Conservation (phyloP, 2,113 vertebrate species). For the Festucalex cinctus region DNA sequence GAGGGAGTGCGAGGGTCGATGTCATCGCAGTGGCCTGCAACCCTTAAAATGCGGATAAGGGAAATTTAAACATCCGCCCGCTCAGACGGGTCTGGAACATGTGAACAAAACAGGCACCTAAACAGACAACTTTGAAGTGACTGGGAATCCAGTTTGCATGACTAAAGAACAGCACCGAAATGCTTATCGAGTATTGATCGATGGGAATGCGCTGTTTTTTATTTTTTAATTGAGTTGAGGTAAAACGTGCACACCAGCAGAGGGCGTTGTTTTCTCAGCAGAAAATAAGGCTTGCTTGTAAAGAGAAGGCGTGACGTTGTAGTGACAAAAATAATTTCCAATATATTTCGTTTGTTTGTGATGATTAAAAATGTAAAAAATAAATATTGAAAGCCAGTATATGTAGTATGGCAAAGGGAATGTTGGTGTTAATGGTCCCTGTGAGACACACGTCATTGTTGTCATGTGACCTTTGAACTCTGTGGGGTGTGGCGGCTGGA, state of each 20-base stretch:
- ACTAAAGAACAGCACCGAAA: neutral
- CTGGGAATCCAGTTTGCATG: neutral
- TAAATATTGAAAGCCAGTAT: neutral
- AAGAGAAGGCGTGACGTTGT: neutral
- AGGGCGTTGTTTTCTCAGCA: conserved; percentile 50
- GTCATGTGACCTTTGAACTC: conserved; percentile 37
- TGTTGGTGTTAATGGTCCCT: neutral
- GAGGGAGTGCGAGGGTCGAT: neutral
- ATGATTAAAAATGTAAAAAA: neutral
- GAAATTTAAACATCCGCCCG: conserved; percentile 53
- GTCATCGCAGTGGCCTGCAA: conserved; percentile 11
- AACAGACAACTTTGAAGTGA: neutral
- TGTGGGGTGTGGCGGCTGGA: conserved; percentile 45
- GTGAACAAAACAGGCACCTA: conserved; percentile 12
- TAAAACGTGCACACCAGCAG: conserved; percentile 41
- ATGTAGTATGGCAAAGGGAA: neutral
- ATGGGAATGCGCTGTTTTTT: neutral
- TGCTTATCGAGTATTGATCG: neutral
- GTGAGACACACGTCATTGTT: conserved; percentile 29
- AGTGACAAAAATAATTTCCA: neutral
- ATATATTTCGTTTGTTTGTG: neutral
- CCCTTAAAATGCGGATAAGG: conserved; percentile 48
- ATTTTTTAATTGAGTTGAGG: neutral
- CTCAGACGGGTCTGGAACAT: conserved; percentile 25
- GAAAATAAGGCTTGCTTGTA: neutral